These are phyloP conservation scores for Aculops lycopersici DNA, from an alignment of 1,140 invertebrate genomes.

Conservation along the genomic window DNA sequence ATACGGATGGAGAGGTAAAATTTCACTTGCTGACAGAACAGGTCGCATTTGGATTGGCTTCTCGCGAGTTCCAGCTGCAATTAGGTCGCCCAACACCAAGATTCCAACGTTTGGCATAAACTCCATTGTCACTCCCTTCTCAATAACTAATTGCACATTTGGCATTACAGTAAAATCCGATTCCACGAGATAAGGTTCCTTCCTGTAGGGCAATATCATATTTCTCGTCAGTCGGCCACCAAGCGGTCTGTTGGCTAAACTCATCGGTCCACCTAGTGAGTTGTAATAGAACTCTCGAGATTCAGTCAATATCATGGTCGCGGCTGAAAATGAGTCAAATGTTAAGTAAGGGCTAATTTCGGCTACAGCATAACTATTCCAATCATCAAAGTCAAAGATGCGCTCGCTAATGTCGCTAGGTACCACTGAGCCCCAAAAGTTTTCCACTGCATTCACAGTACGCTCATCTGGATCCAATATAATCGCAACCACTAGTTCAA, in stretches of 20 bases:
- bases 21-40: constrained; percentile 12
- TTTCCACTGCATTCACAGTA: constrained; percentile 50
- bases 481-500: constrained; percentile 68
- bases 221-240: constrained; percentile 48
- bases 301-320: constrained; percentile 3
- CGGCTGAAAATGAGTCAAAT: constrained; percentile 13
- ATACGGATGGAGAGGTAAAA: background rate
- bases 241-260: constrained; percentile 28
- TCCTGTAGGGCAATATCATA: constrained; percentile 28
- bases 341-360: constrained; percentile 52
- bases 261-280: no score
- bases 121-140: constrained; percentile 51
- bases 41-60: constrained; percentile 55
- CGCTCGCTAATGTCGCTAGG: constrained; percentile 33
- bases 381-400: constrained; percentile 97
- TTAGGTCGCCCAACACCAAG: constrained; percentile 62
- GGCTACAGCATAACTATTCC: constrained; percentile 86
- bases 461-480: constrained; percentile 55
- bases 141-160: constrained; percentile 40
- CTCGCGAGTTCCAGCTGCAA: constrained; percentile 39
- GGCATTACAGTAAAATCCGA: constrained; percentile 92
- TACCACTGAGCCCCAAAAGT: constrained; percentile 71
- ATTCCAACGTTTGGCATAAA: constrained; percentile 90
- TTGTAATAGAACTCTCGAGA: constrained; percentile 1
- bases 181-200: constrained; percentile 42